Evolutionary conservation across 2,888 invertebrate genomes (phyloP).

Genomic region (Hipparchia semele): DNA sequence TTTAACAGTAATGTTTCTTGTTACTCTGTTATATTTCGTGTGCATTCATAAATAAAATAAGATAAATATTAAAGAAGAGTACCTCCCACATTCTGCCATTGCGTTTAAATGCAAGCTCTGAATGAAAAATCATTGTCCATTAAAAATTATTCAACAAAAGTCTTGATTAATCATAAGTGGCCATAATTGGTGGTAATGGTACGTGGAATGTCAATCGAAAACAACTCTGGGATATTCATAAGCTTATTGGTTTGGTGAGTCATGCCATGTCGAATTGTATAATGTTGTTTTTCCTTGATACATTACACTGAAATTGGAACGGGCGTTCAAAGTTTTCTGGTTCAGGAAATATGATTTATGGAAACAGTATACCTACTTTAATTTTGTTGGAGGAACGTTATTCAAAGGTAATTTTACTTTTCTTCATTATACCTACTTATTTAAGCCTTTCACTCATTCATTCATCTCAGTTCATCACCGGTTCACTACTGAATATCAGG

Average conservation of each 20-base stretch:
- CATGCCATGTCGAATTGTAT: constrained; percentile 11
- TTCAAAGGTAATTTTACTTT: not conserved
- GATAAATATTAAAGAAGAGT: constrained; percentile 37
- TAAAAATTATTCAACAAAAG: constrained; percentile 55
- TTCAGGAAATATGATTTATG: not conserved
- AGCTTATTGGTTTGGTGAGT: constrained; percentile 30
- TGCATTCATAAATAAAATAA: no score
- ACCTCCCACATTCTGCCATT: constrained; percentile 52
- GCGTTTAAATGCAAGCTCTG: constrained; percentile 46
- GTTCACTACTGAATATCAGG: no score
- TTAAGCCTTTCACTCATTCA: no score
- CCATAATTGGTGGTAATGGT: constrained; percentile 50
- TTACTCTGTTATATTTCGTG: no score
- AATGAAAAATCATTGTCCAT: constrained; percentile 57
- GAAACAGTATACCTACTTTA: not conserved
- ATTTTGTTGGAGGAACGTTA: not conserved
- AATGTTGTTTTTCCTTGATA: constrained; percentile 11
- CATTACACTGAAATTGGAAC: constrained; percentile 9
- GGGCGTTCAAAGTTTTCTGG: not conserved
- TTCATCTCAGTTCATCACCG: no score
- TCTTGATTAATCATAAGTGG: constrained; percentile 51
- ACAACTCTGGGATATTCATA: constrained; percentile 29
- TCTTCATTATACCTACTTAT: not conserved
- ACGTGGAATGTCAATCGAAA: constrained; percentile 43
- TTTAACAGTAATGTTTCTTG: no score